Conservation (phyloP, 2,113 vertebrate genomes). For the Psilopsiagon aurifrons region DNA sequence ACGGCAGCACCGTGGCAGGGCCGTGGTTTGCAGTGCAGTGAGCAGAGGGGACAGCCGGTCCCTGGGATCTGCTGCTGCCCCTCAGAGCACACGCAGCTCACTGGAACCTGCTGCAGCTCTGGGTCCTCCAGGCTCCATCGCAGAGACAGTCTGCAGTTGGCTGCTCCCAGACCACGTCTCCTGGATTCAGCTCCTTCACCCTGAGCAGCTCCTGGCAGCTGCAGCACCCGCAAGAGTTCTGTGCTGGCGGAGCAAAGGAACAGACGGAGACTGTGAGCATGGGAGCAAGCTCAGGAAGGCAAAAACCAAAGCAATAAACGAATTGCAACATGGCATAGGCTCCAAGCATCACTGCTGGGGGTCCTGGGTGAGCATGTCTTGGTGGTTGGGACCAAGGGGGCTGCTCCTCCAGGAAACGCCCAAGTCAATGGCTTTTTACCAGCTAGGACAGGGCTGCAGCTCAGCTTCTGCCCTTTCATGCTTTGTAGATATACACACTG, state of each 20-base stretch:
- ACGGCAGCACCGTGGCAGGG: accelerated
- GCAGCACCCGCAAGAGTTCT: background rate
- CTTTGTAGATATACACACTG: background rate
- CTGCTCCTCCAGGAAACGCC: background rate
- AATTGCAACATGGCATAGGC: background rate
- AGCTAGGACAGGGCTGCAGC: background rate
- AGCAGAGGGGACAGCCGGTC: accelerated
- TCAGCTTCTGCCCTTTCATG: background rate
- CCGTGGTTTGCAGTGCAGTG: accelerated
- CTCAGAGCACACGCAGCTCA: background rate
- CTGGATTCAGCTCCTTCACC: background rate
- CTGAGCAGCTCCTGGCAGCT: background rate
- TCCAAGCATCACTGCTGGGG: background rate
- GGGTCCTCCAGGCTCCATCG: background rate
- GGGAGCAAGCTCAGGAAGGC: background rate
- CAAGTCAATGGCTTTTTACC: background rate
- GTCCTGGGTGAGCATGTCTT: accelerated
- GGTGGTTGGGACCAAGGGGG: background rate
- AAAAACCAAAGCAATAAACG: constrained; percentile 13
- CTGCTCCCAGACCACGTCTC: background rate
- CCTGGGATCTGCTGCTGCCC: background rate
- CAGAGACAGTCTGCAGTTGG: too few relatives aligned
- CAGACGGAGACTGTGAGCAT: background rate
- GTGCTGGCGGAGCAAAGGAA: background rate
- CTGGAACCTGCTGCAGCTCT: background rate